These are phyloP conservation scores for Gephyroberyx darwinii DNA, from an alignment of 2,797 vertebrate genomes.

Conservation along the genomic window DNA sequence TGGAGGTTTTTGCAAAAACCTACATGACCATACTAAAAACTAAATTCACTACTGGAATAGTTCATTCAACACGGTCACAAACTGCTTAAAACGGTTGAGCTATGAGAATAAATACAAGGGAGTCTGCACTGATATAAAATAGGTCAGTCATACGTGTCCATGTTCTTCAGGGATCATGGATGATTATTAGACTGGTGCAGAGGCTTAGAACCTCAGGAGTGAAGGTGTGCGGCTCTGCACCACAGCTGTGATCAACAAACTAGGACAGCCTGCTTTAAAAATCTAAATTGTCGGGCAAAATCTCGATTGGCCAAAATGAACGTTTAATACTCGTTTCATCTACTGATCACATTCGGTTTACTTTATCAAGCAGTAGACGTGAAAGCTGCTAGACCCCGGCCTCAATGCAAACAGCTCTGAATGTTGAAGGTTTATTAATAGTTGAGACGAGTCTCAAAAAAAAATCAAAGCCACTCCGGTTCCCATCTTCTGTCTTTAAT, in stretches of 20 bases:
- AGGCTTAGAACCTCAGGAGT: conserved; percentile 1
- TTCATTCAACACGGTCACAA: background rate
- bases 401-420: conserved; percentile 43
- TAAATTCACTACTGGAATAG: background rate
- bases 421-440: conserved; percentile 48
- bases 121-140: background rate
- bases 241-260: background rate
- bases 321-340: conserved; percentile 27
- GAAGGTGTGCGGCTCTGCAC: background rate
- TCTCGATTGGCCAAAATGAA: conserved; percentile 27
- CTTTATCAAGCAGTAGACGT: conserved; percentile 42
- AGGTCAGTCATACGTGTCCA: background rate
- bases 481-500: conserved; percentile 10
- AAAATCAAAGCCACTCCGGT: conserved; percentile 18
- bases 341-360: conserved; percentile 29
- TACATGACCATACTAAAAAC: background rate
- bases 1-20: background rate
- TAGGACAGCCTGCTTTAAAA: conserved; percentile 8
- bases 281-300: conserved; percentile 11
- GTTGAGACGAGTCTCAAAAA: background rate
- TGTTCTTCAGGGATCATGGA: background rate
- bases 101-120: background rate
- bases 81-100: background rate
- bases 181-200: background rate
- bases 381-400: conserved; percentile 22